Conservation (phyloP, 2,888 invertebrate genomes). For the Chymomyza amoena region DNA sequence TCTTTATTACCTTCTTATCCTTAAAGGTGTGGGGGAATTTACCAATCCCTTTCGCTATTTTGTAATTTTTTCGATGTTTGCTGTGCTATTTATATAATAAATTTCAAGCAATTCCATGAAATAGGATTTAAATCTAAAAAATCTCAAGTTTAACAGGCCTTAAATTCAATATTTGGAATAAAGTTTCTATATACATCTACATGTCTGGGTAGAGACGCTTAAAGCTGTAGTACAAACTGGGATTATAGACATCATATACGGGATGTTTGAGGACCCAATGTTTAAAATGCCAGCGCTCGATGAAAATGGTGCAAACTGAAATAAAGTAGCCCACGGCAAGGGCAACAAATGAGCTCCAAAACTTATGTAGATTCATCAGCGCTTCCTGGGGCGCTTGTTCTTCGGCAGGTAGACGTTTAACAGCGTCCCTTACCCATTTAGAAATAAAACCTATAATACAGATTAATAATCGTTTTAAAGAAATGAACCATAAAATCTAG, state of each 20-base stretch:
- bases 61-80: too few species aligned
- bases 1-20: too few species aligned
- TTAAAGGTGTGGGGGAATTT: too few species aligned
- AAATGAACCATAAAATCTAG: neutral
- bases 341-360: conserved; percentile 88
- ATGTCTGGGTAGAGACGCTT: conserved; percentile 55
- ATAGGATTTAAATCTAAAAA: too few species aligned
- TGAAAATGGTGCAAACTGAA: conserved; percentile 81
- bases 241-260: conserved; percentile 83
- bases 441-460: conserved; percentile 83
- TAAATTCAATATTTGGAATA: neutral
- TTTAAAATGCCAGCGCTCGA: conserved; percentile 85
- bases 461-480: neutral
- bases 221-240: conserved; percentile 74
- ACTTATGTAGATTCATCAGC: conserved; percentile 87
- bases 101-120: too few species aligned
- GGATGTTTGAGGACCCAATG: conserved; percentile 84
- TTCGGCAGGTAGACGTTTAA: conserved; percentile 81
- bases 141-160: too few species aligned
- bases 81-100: too few species aligned
- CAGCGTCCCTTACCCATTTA: conserved; percentile 89
- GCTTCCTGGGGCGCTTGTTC: conserved; percentile 85
- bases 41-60: too few species aligned
- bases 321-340: conserved; percentile 85
- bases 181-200: conserved; percentile 15